phyloP scores from a whole-genome alignment of 2,888 invertebrate genomes.

The Phengaris arion region DNA sequence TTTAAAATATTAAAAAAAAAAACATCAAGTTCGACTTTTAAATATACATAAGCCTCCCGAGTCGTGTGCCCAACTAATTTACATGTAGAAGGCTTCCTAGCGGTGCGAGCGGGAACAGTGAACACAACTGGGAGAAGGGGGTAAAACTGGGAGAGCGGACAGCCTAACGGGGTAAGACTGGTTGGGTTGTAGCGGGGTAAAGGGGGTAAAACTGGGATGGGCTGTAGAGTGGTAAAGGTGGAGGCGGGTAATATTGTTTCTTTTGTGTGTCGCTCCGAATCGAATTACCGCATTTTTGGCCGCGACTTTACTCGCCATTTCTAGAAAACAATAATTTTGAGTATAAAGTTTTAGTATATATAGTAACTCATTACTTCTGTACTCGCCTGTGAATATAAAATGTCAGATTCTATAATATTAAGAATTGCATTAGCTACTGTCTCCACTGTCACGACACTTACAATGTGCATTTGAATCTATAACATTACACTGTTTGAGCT shows the following conservation, averaged over 20 bases:
- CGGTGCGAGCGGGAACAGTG: too few relatives aligned
- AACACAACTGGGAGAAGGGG: background rate
- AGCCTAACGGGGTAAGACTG: too few relatives aligned
- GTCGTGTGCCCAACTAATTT: constrained; percentile 7
- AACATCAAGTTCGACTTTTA: background rate
- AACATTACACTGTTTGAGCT: too few relatives aligned
- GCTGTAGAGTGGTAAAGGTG: background rate
- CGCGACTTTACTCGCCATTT: too few relatives aligned
- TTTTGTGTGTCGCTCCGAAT: constrained; percentile 2
- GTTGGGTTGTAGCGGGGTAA: background rate
- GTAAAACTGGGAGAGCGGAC: background rate
- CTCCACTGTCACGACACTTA: too few relatives aligned
- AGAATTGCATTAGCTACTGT: too few relatives aligned
- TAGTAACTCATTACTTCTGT: too few relatives aligned
- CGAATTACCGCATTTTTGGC: background rate
- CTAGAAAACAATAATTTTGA: too few relatives aligned
- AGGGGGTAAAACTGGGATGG: background rate
- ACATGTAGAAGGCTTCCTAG: background rate
- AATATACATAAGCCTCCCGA: background rate
- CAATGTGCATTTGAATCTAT: too few relatives aligned
- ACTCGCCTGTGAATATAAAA: too few relatives aligned
- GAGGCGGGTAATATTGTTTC: background rate
- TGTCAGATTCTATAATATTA: too few relatives aligned
- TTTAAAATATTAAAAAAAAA: background rate
- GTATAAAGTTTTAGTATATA: too few relatives aligned